Evolutionary conservation across 2,797 vertebrate genomes (phyloP), one percentile per base, ranked within the genome.

Genomic region (Alauda arvensis): DNA sequence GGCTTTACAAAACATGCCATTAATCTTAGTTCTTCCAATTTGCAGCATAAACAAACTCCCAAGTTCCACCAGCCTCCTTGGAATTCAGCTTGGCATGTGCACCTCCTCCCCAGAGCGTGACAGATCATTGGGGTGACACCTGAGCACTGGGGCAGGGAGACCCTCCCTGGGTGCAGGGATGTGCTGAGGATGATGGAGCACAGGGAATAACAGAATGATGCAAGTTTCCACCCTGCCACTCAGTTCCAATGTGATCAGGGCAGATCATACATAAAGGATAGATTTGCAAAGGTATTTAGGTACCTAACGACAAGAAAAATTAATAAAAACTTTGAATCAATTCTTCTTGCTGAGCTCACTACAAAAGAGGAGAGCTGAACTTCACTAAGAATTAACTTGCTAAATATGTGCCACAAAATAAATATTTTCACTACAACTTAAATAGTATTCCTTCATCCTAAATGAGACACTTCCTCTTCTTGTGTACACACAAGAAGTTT

Each of bases 391-490:
- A 78, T 57, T 77, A 83, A 40, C 43, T 90, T 57, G 43, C 39
- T 88, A 91, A 87, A 77, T 63, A 68, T 13, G 26, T 56, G 59
- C 42, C 51, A 28, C 10, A 18, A 90, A 93, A 85, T 68, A 88
- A 74, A 60, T 53, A n/a, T 40, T 85, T 66, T 56, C 57, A 20
- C 15, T 52, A 9, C 24, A 79, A 71, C n/a, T 70, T 49, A 28
- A 87, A 69, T 8, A 83, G 52, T 6, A 28, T 17, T 77, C 31
- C 42, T 88, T 81, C 89, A 70, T 37, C 81, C 56, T 85, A 93
- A 93, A 90, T 40, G 40, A 93, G 70, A 52, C 13, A 45, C 80
- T 89, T 89, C 33, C 62, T 69, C 79, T 37, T 37, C 37, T 37
- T 37, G 37, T 75, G 37, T 48, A 92, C 77, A 89, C 10, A 89